Evolutionary conservation across 2,797 vertebrate genomes (phyloP).

Genomic region (Tokudaia muenninki): DNA sequence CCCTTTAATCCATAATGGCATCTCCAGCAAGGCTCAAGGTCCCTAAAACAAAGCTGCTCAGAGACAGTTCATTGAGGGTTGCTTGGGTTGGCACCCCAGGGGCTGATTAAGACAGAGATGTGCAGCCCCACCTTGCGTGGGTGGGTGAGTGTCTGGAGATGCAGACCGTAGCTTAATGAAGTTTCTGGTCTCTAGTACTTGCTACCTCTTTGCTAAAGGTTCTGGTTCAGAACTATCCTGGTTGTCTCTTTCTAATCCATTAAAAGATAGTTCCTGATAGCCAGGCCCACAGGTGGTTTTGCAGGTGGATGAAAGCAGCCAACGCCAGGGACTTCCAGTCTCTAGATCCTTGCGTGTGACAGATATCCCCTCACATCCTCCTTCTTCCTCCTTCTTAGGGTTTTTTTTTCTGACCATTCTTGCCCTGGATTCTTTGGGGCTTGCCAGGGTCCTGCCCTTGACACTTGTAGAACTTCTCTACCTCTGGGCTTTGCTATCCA

Average conservation of each 20-base stretch:
- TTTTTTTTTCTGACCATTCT: not conserved
- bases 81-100: not conserved
- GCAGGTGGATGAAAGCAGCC: not conserved
- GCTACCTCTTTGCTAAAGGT: not conserved
- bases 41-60: not conserved
- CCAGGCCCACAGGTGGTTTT: not conserved
- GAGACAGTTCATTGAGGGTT: not conserved
- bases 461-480: not conserved
- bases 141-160: not conserved
- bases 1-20: not conserved
- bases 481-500: not conserved
- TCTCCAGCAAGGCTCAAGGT: not conserved
- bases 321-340: not conserved
- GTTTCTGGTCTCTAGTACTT: not conserved
- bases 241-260: not conserved
- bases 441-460: not conserved
- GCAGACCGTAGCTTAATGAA: not conserved
- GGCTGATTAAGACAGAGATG: not conserved
- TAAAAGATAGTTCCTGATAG: not conserved
- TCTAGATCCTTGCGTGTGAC: not conserved
- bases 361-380: not conserved
- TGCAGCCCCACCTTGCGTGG: not conserved
- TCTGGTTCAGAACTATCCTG: not conserved
- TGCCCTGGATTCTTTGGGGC: not conserved
- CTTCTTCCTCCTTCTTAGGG: not conserved